Percentiles rank a stretch among this genome's conserved stretches.
These are phyloP conservation scores for Temnothorax curvispinosus DNA, from an alignment of 1,140 invertebrate species.

Conservation along the genomic window DNA sequence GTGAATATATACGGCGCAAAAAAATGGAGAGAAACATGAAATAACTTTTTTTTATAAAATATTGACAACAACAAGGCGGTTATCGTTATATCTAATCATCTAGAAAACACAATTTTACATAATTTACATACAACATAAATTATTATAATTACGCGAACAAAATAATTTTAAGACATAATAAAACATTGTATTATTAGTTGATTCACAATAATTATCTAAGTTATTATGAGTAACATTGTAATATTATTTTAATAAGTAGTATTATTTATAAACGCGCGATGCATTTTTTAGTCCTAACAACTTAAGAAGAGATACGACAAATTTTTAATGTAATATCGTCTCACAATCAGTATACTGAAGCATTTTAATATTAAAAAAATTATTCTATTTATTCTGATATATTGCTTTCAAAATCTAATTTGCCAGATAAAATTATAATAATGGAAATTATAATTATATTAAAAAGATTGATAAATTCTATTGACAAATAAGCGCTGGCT, in stretches of 20 bases:
- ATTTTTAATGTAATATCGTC: not conserved
- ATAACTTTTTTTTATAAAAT: not conserved
- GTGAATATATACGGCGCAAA: not conserved
- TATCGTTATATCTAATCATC: not conserved
- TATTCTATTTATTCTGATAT: not conserved
- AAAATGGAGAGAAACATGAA: not conserved
- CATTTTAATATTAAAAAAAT: not conserved
- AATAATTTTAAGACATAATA: conserved; percentile 1
- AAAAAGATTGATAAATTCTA: not conserved
- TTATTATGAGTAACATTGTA: conserved; percentile 20
- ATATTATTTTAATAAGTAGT: conserved; percentile 8
- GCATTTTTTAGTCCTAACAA: not conserved
- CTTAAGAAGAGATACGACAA: not conserved
- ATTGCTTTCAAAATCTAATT: conserved; percentile 12
- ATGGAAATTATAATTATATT: not conserved
- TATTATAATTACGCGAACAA: not conserved
- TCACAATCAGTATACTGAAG: not conserved
- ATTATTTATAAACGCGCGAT: not conserved
- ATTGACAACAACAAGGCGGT: not conserved
- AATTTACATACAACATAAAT: not conserved
- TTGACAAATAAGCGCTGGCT: not conserved
- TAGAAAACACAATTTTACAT: not conserved
- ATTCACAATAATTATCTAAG: not conserved
- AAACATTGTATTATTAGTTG: conserved; percentile 41
- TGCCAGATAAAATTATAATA: not conserved